A percentile compares a stretch with the other conserved stretches of the same genome.
Conservation (phyloP, 2,888 invertebrate species). For the Aspidiotus rigidus region DNA sequence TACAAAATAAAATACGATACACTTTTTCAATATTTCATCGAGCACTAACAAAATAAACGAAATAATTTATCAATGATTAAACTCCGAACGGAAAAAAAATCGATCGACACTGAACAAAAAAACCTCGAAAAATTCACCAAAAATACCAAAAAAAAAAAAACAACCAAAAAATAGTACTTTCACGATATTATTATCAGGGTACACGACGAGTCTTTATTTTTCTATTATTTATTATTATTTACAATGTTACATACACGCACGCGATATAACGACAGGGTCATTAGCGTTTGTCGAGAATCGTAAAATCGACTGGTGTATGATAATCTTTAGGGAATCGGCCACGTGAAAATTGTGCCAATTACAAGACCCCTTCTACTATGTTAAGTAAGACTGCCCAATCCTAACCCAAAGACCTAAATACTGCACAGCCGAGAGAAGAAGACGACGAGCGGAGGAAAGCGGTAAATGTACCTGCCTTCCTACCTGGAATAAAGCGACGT, state of each 20-base stretch:
- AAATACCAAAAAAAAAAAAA: no score
- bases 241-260: slow-evolving; percentile 3
- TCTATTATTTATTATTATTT: slow-evolving; percentile 2
- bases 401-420: slow-evolving; percentile 31
- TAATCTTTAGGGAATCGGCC: slow-evolving; percentile 30
- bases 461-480: slow-evolving; percentile 9
- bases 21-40: no score
- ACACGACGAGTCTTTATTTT: no score
- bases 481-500: no score
- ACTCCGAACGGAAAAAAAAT: no score
- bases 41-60: no score
- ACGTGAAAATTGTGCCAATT: slow-evolving; percentile 32
- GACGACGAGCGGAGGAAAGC: slow-evolving; percentile 5
- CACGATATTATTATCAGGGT: no score
- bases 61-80: no score
- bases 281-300: slow-evolving; percentile 28
- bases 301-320: slow-evolving; percentile 21
- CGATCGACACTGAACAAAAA: no score
- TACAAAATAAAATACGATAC: no score
- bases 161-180: no score
- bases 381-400: slow-evolving; percentile 31
- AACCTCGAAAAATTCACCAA: no score
- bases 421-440: slow-evolving; percentile 6
- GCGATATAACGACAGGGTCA: slow-evolving; percentile 17
- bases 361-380: slow-evolving; percentile 25